These are phyloP conservation scores for Raja brachyura DNA, from an alignment of 2,113 vertebrate genomes.

Conservation along the genomic window DNA sequence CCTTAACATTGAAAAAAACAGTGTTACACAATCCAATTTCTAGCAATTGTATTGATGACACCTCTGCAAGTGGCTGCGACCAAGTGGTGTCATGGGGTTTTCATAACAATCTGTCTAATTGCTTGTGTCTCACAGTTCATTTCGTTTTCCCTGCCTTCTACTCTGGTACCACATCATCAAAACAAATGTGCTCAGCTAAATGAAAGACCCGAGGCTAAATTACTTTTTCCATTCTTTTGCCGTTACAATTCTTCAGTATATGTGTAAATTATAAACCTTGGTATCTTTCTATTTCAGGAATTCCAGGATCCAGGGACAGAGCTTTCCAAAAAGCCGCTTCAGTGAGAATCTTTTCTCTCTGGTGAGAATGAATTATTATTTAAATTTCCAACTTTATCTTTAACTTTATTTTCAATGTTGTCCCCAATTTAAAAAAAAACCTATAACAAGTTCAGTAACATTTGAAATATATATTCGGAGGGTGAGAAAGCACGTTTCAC, in stretches of 20 bases:
- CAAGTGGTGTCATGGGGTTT: background rate
- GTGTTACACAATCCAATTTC: too few relatives aligned
- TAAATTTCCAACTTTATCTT: background rate
- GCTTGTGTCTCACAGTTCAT: background rate
- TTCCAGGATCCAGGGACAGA: background rate
- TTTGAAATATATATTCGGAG: background rate
- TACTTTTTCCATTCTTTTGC: background rate
- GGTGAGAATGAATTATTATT: background rate
- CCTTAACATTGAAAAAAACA: too few relatives aligned
- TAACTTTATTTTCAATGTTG: too few relatives aligned
- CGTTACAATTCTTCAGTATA: background rate
- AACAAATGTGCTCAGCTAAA: background rate
- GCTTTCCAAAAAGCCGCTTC: background rate
- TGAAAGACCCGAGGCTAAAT: background rate
- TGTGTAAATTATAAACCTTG: conserved; percentile 1
- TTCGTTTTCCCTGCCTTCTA: background rate
- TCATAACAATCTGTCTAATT: background rate
- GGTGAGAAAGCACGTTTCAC: background rate
- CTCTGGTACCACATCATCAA: background rate
- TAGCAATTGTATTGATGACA: background rate
- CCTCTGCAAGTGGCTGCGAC: background rate
- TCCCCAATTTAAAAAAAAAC: background rate
- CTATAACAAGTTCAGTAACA: background rate
- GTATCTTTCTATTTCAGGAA: conserved; percentile 1
- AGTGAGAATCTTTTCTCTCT: background rate